A percentile compares a stretch with the other conserved stretches of the same genome.
Conservation (phyloP, 92 coral and sea anemone genomes). For the Epizoanthus stellaris region DNA sequence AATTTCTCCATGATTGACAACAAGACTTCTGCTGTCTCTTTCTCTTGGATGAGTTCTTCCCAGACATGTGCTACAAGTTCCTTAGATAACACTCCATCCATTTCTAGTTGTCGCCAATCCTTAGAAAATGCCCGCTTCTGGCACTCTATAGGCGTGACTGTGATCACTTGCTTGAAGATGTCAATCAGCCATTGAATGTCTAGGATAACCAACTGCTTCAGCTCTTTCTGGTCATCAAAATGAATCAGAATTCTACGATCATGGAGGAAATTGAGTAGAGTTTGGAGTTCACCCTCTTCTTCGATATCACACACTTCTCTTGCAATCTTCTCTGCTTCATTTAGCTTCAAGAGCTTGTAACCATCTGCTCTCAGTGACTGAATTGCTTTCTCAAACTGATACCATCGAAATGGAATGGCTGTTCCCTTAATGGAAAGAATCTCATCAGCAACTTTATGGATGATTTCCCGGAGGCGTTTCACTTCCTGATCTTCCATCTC, state of each 20-base stretch:
- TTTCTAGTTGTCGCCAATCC: constrained; percentile 54
- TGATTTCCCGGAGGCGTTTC: constrained; percentile 40
- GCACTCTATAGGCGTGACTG: constrained; percentile 43
- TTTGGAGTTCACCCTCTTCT: constrained; percentile 37
- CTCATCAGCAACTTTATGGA: constrained; percentile 39
- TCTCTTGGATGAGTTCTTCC: constrained; percentile 30
- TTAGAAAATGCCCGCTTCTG: constrained; percentile 30
- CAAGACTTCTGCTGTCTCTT: constrained; percentile 32
- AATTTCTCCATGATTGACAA: constrained; percentile 69
- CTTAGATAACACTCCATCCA: constrained; percentile 45
- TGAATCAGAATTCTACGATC: constrained; percentile 66
- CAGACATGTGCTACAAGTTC: constrained; percentile 46
- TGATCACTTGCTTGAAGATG: constrained; percentile 65
- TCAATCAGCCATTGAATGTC: constrained; percentile 72
- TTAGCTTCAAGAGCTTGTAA: constrained; percentile 33
- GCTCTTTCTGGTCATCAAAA: constrained; percentile 45
- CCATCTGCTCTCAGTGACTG: constrained; percentile 35
- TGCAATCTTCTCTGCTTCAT: constrained; percentile 52
- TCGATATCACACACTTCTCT: constrained; percentile 23
- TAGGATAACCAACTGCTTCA: constrained; percentile 46
- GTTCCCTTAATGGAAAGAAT: constrained; percentile 28
- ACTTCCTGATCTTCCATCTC: constrained; percentile 44
- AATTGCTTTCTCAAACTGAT: constrained; percentile 60
- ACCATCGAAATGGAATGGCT: constrained; percentile 60
- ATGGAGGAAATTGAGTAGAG: constrained; percentile 60